Percentiles rank a stretch among this genome's conserved stretches.
These are phyloP conservation scores for Piaya cayana DNA, from an alignment of 2,113 vertebrate genomes.

Conservation along the genomic window DNA sequence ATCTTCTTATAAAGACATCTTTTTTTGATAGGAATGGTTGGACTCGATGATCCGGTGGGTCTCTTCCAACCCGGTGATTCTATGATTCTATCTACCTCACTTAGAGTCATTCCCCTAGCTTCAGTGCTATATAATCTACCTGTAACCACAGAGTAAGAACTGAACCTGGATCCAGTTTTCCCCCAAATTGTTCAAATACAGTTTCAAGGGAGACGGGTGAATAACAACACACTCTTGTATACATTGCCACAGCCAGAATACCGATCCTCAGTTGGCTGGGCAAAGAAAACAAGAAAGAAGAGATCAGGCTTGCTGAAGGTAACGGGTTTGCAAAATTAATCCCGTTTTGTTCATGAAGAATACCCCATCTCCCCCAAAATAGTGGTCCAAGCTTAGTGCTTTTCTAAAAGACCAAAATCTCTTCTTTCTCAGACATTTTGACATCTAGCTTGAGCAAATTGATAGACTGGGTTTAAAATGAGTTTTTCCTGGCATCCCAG, in stretches of 20 bases:
- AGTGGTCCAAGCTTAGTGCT: background rate
- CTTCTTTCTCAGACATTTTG: background rate
- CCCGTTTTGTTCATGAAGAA: background rate
- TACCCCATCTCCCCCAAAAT: background rate
- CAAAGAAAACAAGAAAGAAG: background rate
- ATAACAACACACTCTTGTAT: background rate
- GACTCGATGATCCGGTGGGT: too few relatives aligned
- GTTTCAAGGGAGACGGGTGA: background rate
- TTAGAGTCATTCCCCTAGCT: background rate
- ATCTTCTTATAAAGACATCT: background rate
- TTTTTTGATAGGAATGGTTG: too few relatives aligned
- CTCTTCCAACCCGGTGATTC: too few relatives aligned
- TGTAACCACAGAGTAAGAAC: background rate
- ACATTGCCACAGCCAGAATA: background rate
- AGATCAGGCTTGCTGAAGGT: background rate
- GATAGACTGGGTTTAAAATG: fast-evolving
- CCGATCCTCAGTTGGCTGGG: background rate
- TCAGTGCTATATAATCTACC: background rate
- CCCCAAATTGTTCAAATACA: background rate
- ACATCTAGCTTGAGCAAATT: background rate
- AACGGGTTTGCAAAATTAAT: background rate
- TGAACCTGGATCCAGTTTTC: background rate
- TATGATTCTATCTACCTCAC: too few relatives aligned
- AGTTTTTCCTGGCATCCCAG: background rate
- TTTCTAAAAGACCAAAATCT: background rate